Conservation (phyloP, 1,140 invertebrate species). For the Scaptodrosophila lebanonensis region DNA sequence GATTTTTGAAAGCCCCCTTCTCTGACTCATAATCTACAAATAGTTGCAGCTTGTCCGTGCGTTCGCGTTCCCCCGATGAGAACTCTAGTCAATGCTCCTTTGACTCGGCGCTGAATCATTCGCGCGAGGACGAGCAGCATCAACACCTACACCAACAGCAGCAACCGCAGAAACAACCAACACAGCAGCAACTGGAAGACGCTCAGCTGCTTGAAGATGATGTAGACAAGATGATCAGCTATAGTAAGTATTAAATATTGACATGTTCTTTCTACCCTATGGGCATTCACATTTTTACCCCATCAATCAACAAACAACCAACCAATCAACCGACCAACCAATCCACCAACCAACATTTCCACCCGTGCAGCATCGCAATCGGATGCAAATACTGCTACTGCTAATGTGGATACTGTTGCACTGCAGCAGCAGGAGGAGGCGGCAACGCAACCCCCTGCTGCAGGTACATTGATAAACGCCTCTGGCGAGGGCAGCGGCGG, state of each 20-base stretch:
- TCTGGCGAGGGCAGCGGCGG: slow-evolving; percentile 3
- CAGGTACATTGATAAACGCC: too few relatives aligned
- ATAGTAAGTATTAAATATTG: slow-evolving; percentile 47
- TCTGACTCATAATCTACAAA: neutral
- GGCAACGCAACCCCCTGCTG: neutral
- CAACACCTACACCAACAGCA: slow-evolving; percentile 24
- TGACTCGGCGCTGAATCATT: slow-evolving; percentile 90
- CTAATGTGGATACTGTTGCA: too few relatives aligned
- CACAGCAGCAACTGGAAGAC: slow-evolving; percentile 20
- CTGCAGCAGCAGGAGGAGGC: neutral
- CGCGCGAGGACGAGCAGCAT: slow-evolving; percentile 85
- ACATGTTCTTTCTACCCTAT: neutral
- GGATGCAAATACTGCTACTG: too few relatives aligned
- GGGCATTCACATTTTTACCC: too few relatives aligned
- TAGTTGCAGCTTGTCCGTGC: slow-evolving; percentile 79
- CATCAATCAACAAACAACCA: neutral
- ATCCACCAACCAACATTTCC: too few relatives aligned
- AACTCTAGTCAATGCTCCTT: slow-evolving; percentile 87
- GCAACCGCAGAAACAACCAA: slow-evolving; percentile 20
- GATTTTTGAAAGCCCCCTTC: too few relatives aligned
- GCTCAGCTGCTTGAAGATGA: slow-evolving; percentile 31
- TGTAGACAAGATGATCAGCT: slow-evolving; percentile 49
- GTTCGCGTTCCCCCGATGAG: slow-evolving; percentile 83
- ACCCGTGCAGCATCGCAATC: too few relatives aligned
- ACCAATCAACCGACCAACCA: too few relatives aligned